phyloP scores from a whole-genome alignment of 2,113 vertebrate genomes.

The Sigmodon hispidus region DNA sequence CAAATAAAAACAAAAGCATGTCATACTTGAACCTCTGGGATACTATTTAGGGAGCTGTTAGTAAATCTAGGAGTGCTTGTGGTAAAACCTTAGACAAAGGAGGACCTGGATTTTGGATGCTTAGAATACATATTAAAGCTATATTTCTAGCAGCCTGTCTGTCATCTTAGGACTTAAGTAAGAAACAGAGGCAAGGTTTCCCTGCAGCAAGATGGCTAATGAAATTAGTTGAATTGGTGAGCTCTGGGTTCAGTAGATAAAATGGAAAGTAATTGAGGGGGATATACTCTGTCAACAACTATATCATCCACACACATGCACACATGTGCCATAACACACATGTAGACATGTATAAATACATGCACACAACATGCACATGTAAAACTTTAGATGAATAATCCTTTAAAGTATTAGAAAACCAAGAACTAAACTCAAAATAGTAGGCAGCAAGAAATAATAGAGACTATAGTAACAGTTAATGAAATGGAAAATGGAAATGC shows the following conservation, averaged over 20 bases:
- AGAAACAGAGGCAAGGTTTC: not conserved
- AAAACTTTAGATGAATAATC: no score
- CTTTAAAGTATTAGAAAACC: no score
- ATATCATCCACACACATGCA: no score
- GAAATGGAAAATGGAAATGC: no score
- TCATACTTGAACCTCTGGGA: not conserved
- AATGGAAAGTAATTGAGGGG: no score
- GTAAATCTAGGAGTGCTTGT: not conserved
- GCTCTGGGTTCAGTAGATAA: not conserved
- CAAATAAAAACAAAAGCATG: not conserved
- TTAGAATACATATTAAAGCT: not conserved
- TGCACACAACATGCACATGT: no score
- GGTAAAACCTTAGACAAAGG: not conserved
- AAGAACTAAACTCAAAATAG: no score
- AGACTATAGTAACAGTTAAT: no score
- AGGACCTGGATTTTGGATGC: not conserved
- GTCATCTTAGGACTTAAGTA: not conserved
- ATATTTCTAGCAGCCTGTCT: not conserved
- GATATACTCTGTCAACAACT: no score
- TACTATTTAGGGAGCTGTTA: not conserved
- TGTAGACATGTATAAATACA: no score
- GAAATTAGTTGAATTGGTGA: not conserved
- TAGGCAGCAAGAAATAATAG: no score
- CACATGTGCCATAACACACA: no score
- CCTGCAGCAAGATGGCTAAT: not conserved